phyloP scores from a whole-genome alignment of 2,797 vertebrate genomes.

The Xiphophorus birchmanni region DNA sequence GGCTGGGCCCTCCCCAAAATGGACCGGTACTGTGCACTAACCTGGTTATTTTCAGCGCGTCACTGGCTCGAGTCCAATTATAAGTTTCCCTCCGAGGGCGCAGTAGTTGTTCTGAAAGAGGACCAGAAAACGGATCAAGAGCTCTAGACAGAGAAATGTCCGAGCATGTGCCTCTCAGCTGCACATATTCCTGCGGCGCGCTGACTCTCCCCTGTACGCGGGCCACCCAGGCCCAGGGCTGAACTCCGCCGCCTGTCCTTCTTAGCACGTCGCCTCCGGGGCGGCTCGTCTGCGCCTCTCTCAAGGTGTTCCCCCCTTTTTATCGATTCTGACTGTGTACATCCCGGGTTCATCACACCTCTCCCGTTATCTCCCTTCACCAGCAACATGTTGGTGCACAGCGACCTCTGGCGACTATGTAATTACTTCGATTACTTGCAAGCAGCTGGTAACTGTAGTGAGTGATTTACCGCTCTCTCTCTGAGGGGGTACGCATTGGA shows the following conservation, averaged over 20 bases:
- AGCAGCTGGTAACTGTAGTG: background rate
- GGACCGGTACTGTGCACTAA: constrained; percentile 78
- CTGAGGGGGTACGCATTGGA: no score
- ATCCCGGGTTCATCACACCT: constrained; percentile 72
- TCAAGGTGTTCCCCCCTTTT: constrained; percentile 67
- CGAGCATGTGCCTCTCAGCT: constrained; percentile 49
- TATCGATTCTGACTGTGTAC: constrained; percentile 53
- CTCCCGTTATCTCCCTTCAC: constrained; percentile 48
- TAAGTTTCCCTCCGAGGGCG: constrained; percentile 60
- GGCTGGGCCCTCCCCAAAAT: constrained; percentile 80
- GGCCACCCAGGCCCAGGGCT: constrained; percentile 16
- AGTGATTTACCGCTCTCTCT: no score
- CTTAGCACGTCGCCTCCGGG: constrained; percentile 24
- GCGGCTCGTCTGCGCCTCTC: constrained; percentile 49
- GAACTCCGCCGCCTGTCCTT: constrained; percentile 19
- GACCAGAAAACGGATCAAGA: constrained; percentile 40
- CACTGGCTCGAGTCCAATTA: constrained; percentile 71
- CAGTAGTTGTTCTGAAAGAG: constrained; percentile 46
- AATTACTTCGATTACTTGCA: background rate
- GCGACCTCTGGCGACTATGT: constrained; percentile 64
- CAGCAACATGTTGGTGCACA: constrained; percentile 47
- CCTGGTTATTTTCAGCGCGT: constrained; percentile 81
- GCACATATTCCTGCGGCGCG: constrained; percentile 64
- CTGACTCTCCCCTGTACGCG: constrained; percentile 38
- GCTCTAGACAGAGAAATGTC: constrained; percentile 37